Percentiles rank a stretch among this genome's conserved stretches.
Evolutionary conservation across 2,888 invertebrate species (phyloP).

Genomic region (Euzophera pinguis): DNA sequence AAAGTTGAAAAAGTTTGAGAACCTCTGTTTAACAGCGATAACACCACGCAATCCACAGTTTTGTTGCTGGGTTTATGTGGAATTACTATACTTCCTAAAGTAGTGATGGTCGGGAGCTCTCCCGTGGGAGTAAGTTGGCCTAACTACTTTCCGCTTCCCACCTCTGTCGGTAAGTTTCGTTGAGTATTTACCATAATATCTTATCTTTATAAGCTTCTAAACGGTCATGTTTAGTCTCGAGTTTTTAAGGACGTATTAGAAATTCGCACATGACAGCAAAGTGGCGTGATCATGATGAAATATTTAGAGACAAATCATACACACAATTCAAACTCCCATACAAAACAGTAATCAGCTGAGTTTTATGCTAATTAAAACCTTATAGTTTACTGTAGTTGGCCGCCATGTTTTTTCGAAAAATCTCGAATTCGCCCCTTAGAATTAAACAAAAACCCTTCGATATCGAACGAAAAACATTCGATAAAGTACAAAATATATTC

Average conservation of each 20-base stretch:
- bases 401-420: too few species aligned
- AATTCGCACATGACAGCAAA: not conserved
- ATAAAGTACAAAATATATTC: too few species aligned
- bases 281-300: too few species aligned
- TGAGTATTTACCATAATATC: not conserved
- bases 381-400: too few species aligned
- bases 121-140: not conserved
- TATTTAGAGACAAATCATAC: too few species aligned
- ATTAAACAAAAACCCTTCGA: too few species aligned
- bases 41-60: not conserved
- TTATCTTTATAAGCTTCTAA: slow-evolving; percentile 7
- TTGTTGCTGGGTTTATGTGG: not conserved
- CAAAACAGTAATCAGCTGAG: too few species aligned
- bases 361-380: too few species aligned
- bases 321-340: too few species aligned
- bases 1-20: not conserved
- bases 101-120: not conserved
- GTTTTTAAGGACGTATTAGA: not conserved
- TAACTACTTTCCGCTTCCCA: not conserved
- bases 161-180: not conserved
- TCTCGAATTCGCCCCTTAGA: too few species aligned
- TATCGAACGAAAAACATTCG: too few species aligned
- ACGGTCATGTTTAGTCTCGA: not conserved
- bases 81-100: not conserved
- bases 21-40: not conserved